phyloP scores from a whole-genome alignment of 2,113 vertebrate genomes.

The Pogonocichla stellata region DNA sequence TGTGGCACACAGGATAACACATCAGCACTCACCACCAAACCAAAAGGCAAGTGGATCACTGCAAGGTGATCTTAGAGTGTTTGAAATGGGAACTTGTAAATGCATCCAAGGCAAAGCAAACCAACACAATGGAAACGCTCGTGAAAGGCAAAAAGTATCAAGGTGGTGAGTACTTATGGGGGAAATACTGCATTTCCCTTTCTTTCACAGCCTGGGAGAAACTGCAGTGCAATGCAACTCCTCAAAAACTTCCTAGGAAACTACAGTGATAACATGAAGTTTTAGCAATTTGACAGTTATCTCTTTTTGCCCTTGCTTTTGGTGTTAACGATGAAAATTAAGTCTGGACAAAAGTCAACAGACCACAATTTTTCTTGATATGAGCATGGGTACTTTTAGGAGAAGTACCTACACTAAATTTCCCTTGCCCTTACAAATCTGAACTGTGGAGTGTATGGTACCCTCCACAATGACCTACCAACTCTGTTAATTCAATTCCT shows the following conservation, averaged over 20 bases:
- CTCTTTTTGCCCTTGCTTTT: background rate
- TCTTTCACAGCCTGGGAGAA: background rate
- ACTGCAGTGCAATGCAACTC: background rate
- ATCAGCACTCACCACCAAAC: background rate
- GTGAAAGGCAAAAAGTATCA: background rate
- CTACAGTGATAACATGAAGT: accelerated
- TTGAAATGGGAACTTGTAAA: background rate
- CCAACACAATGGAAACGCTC: background rate
- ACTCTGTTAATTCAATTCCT: too few species aligned
- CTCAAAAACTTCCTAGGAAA: background rate
- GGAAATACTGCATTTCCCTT: background rate
- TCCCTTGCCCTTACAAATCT: too few species aligned
- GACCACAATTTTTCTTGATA: background rate
- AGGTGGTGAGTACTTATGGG: background rate
- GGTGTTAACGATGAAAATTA: background rate
- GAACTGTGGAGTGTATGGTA: too few species aligned
- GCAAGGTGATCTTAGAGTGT: background rate
- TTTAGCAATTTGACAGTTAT: background rate
- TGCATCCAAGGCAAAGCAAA: background rate
- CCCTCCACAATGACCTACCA: too few species aligned
- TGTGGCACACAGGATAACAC: accelerated
- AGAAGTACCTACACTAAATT: accelerated
- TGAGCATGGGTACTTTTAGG: accelerated
- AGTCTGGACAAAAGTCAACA: background rate
- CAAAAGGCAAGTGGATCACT: background rate